Evolutionary conservation across 1,140 invertebrate species (phyloP), one percentile per base, ranked within the genome.

Genomic region (Aleiodes sp.): DNA sequence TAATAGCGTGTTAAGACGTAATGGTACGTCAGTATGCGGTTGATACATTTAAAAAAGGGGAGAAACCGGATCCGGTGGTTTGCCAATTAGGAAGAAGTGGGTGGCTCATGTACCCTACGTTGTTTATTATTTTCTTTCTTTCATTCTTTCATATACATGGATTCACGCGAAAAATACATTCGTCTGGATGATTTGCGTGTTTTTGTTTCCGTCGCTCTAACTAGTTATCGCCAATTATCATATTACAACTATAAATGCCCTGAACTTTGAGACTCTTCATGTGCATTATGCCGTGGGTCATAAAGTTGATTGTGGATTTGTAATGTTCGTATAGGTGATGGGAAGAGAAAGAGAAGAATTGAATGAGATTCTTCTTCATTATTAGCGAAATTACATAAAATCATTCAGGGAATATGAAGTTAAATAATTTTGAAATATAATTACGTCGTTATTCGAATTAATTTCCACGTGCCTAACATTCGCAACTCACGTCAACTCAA

Each of bases 21-120:
- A 52, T 72, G 70, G 65, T 56, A 72, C 68, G 70, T 68, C 65
- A 68, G 70, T 68, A 14, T 46, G 16, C 41, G 65, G 70, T 65
- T 72, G 68, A 72, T 72, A 61, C 70, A 72, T 63, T 72, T 72
- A 64, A 68, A n/a, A n/a, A 46, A 19, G 70, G 70, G 70, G 70
- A 72, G 70, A 72, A 72, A 72, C 70, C 65, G 61, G 70, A 72
- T 72, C 70, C 70, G 65, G 70, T 64, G 67, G 70, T 72, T 72
- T 72, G 70, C 70, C 70, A 72, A 72, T 72, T 72, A 72, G 70
- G 65, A 72, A 72, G 65, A 72, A 72, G 70, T 72, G 70, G 70
- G 70, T 72, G 70, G 70, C 70, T 72, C 65, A 68, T 46, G 37
- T 35, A 24, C 31, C 59, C 24, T 64, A 43, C 19, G 39, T 61